Evolutionary conservation across 2,113 vertebrate species (phyloP), one percentile per base, ranked within the genome.

Genomic region (Edolisoma coerulescens): DNA sequence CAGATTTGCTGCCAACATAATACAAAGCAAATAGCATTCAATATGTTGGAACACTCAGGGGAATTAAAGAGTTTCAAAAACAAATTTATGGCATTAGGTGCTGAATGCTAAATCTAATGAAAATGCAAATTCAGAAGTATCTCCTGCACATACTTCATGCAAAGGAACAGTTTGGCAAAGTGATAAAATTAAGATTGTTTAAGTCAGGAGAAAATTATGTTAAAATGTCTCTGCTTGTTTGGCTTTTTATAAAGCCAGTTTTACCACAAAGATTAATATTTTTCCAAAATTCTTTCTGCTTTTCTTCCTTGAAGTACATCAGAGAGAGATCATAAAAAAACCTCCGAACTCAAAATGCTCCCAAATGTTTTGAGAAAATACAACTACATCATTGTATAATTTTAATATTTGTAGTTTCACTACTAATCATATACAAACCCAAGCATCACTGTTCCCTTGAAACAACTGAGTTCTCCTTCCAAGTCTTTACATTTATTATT

Each of bases 1-100:
- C 97, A 97, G 97, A 97, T 96, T 91, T 76, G 69, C 96, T 98
- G 97, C 97, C 97, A 97, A 97, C 96, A 98, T 98, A 97, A 98
- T 98, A 97, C 98, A 98, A 97, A 97, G 96, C 97, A 98, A 98
- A 97, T 97, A 98, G 97, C 96, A 96, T 97, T 98, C 98, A 98
- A 95, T 97, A 97, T 96, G 97, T 97, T 97, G 95, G 94, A 97
- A 97, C 90, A 97, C 97, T 97, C 97, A 84, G 64, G 92, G 85
- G 97, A 97, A 97, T 98, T 97, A 98, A 94, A 98, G 91, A 98
- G 92, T 97, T 98, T 98, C 93, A 97, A 97, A 98, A 98, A 98
- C 97, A 98, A 98, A 97, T 98, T 98, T 97, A 97, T 97, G 96
- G 96, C 91, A 98, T 98, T 98, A 98, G 98, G 97, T 97, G 93